Conservation (phyloP, 2,888 invertebrate genomes). For the Cordilura impudica region DNA sequence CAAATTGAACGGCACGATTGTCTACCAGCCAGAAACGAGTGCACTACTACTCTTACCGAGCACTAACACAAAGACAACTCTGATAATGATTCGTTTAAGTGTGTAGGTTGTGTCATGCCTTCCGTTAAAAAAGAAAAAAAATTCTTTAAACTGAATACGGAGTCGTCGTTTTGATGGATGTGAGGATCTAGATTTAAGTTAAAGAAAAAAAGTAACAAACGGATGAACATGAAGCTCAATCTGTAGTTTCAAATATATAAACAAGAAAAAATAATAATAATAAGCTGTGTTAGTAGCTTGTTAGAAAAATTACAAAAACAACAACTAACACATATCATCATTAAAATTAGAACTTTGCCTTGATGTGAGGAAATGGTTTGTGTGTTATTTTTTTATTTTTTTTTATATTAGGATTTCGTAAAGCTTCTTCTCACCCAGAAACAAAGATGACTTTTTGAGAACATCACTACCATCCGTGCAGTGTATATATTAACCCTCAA, state of each 20-base stretch:
- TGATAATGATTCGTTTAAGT: neutral
- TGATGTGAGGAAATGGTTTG: constrained; percentile 71
- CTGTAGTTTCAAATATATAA: constrained; percentile 10
- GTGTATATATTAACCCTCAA: neutral
- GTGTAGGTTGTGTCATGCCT: constrained; percentile 30
- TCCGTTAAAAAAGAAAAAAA: constrained; percentile 25
- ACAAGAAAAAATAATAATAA: neutral
- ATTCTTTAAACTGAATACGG: constrained; percentile 30
- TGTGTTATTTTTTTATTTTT: constrained; percentile 8
- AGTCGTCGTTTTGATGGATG: constrained; percentile 15
- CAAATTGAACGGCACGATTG: constrained; percentile 3
- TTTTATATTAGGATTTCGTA: constrained; percentile 10
- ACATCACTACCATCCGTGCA: neutral
- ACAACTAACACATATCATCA: constrained; percentile 33
- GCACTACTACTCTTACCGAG: constrained; percentile 20
- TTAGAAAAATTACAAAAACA: constrained; percentile 1
- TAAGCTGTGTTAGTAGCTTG: neutral
- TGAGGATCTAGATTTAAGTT: constrained; percentile 54
- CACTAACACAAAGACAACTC: constrained; percentile 7
- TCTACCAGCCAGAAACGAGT: constrained; percentile 33
- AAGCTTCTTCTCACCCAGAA: constrained; percentile 47
- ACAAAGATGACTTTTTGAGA: constrained; percentile 43
- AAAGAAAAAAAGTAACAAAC: constrained; percentile 1
- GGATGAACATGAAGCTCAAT: constrained; percentile 19
- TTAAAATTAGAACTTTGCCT: constrained; percentile 69